Percentiles rank a stretch among this genome's conserved stretches.
Conservation (phyloP, 2,113 vertebrate genomes). For the Acinonyx jubatus region DNA sequence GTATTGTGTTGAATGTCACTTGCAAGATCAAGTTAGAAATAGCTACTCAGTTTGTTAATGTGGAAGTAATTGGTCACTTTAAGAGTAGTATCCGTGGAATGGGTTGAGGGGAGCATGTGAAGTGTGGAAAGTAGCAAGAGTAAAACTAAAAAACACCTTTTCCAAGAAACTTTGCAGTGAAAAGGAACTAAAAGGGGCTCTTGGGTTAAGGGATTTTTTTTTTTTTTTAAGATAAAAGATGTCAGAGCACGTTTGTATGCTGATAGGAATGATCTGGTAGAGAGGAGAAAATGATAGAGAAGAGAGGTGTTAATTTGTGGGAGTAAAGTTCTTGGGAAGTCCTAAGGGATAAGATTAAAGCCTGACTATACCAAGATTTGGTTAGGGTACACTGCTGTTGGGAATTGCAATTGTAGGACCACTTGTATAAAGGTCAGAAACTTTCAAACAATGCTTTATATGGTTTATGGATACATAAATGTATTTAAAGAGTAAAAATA, state of each 20-base stretch:
- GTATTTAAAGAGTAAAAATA: neutral
- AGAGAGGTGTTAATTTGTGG: neutral
- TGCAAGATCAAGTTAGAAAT: neutral
- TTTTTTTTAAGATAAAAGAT: neutral
- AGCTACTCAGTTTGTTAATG: neutral
- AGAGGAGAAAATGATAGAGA: neutral
- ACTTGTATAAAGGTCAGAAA: neutral
- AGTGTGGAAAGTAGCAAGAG: neutral
- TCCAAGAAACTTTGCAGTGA: neutral
- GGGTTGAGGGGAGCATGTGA: neutral
- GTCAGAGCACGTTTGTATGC: neutral
- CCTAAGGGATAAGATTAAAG: neutral
- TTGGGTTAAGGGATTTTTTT: neutral
- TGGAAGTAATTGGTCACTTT: neutral
- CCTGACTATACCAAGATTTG: neutral
- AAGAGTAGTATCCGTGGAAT: neutral
- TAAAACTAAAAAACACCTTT: neutral
- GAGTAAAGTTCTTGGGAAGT: neutral
- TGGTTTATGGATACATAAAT: neutral
- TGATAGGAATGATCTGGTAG: neutral
- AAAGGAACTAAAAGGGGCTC: neutral
- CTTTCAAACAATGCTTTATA: neutral
- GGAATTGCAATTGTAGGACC: neutral
- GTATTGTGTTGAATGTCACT: neutral
- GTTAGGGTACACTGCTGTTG: neutral